Percentiles rank a stretch among this genome's conserved stretches.
phyloP scores from a whole-genome alignment of 2,797 vertebrate genomes.

The Sebastes oblongus region DNA sequence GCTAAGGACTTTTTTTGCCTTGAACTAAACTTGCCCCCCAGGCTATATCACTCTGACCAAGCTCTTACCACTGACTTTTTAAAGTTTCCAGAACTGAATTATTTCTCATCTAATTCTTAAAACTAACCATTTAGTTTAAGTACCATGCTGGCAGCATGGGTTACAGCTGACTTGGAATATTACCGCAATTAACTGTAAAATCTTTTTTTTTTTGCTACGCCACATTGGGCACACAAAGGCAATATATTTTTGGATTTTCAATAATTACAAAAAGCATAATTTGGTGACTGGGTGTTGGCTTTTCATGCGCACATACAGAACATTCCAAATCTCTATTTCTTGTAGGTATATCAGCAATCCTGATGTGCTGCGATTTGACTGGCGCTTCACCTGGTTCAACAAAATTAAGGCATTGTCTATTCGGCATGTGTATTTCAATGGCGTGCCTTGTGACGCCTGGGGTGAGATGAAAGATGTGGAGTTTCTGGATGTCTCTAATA shows the following conservation, averaged over 20 bases:
- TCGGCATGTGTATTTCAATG: conserved; percentile 85
- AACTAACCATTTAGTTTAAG: neutral
- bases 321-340: conserved; percentile 6
- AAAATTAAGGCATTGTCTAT: conserved; percentile 79
- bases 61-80: too few species aligned
- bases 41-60: too few species aligned
- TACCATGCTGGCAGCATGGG: neutral
- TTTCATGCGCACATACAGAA: neutral
- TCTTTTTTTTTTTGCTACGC: neutral
- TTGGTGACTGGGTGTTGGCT: neutral
- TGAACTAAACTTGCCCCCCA: neutral
- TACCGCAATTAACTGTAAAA: neutral
- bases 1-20: neutral
- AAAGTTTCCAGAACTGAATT: neutral
- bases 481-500: conserved; percentile 79
- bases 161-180: neutral
- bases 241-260: neutral
- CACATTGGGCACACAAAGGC: neutral
- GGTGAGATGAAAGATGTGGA: conserved; percentile 76
- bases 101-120: neutral
- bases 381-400: conserved; percentile 89
- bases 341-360: conserved; percentile 89
- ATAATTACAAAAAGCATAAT: neutral
- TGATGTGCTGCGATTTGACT: conserved; percentile 87
- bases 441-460: conserved; percentile 87